Conservation (phyloP, 2,888 invertebrate species). For the Conus canariensis region DNA sequence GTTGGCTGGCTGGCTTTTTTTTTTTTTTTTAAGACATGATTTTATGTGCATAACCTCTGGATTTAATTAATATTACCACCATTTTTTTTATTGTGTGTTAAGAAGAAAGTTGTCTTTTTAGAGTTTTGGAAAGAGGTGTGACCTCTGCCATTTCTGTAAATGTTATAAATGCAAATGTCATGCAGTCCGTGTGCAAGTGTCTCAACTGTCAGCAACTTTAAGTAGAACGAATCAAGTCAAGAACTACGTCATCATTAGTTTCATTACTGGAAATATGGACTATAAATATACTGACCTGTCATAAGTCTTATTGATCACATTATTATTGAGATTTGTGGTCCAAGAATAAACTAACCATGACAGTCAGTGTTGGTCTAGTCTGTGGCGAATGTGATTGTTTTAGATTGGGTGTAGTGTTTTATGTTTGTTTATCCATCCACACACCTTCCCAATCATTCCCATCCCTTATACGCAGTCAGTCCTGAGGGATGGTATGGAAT, state of each 20-base stretch:
- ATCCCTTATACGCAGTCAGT: not conserved
- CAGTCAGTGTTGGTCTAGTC: not conserved
- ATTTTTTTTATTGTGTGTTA: constrained; percentile 4
- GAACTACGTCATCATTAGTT: not conserved
- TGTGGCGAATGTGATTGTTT: not conserved
- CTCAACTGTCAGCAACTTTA: not conserved
- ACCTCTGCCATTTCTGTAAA: constrained; percentile 16
- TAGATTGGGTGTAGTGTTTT: not conserved
- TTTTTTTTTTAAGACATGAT: not conserved
- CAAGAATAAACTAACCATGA: constrained; percentile 31
- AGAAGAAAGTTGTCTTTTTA: not conserved
- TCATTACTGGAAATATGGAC: constrained; percentile 5
- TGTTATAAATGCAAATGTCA: not conserved
- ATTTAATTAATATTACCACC: not conserved
- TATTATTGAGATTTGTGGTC: constrained; percentile 27
- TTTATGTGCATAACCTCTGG: constrained; percentile 13
- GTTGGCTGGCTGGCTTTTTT: too few species aligned
- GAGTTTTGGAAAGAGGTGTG: not conserved
- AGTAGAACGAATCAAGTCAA: constrained; percentile 6
- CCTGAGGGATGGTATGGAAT: not conserved
- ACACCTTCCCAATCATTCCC: too few species aligned
- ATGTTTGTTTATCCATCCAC: not conserved
- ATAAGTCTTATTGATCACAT: not conserved
- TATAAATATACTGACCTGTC: not conserved
- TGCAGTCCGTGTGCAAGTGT: not conserved